Base-by-base conservation (phyloP, 2,797 vertebrate species). In the Gymnothorax javanicus region DNA sequence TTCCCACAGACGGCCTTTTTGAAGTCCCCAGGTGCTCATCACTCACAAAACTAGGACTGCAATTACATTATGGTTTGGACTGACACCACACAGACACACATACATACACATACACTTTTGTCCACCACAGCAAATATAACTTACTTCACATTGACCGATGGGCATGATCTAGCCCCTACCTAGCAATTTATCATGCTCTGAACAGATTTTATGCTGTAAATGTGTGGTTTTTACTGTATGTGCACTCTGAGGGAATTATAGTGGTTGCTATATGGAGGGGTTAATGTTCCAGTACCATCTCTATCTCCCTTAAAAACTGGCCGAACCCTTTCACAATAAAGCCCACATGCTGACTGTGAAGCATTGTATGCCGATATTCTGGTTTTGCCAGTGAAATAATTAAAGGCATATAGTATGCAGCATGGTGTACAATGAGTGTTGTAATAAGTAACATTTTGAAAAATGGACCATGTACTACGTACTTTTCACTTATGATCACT, bases 21-120 rank as follows among this genome's bases (percentile, higher is more conserved):
- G 90, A 94, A 43, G 33, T 43, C 33, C 25, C 64, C 64, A 94
- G 93, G 94, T 95, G 92, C 95, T 96, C 95, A 94, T 94, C 94
- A 95, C 94, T 95, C 95, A 95, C 96, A 94, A 94, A 95, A 95
- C 94, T 92, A 33, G 23, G 79, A 62, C 77, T 57, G 52, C 52
- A 9, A 77, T 79, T 60, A 79, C 73, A 81, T 43, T 23, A 57
- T 27, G 85, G 33, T 60, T 81, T 54, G 50, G 9, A 12, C 20
- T 12, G 27, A 73, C 27, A 43, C 12, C 71, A 73, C 69, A 27
- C 33, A 33, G 13, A 50, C 73, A 20, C 73, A 50, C 73, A 77
- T 33, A 77, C 27, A 77, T 23, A 15, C 73, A 75, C 27, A 77
- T 52, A 27, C 71, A 27, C 25, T 73, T 27, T 69, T 8, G 23